Conservation (phyloP, 2,888 invertebrate genomes). For the Bombylius discolor region DNA sequence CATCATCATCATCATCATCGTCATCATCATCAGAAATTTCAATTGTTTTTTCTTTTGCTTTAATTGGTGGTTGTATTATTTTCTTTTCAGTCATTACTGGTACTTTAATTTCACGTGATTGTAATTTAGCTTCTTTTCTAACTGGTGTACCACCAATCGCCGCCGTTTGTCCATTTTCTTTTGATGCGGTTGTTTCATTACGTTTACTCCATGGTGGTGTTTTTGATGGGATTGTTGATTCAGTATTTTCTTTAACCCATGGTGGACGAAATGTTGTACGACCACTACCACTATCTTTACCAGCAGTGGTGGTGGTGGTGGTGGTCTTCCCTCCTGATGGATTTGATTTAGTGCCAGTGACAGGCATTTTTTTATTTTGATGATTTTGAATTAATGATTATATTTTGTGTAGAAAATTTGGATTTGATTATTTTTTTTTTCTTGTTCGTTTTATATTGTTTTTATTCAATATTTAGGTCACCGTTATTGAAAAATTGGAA, state of each 20-base stretch:
- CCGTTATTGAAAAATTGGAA: too few species aligned
- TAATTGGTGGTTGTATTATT: slow-evolving; percentile 18
- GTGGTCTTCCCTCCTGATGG: neutral
- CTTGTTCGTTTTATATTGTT: too few species aligned
- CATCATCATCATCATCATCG: too few species aligned
- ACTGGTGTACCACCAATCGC: slow-evolving; percentile 9
- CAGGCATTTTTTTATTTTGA: slow-evolving; percentile 24
- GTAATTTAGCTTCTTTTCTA: slow-evolving; percentile 19
- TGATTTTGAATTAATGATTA: too few species aligned
- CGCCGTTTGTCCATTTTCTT: slow-evolving; percentile 2
- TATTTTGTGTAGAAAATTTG: too few species aligned
- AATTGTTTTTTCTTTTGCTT: slow-evolving; percentile 11
- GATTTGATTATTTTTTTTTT: too few species aligned
- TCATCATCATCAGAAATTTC: slow-evolving; percentile 7
- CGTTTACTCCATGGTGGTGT: slow-evolving; percentile 39
- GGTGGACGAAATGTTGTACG: slow-evolving; percentile 55
- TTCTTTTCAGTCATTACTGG: slow-evolving; percentile 27
- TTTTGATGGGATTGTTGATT: slow-evolving; percentile 32
- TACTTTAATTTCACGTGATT: slow-evolving; percentile 32
- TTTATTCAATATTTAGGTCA: too few species aligned
- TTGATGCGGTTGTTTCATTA: slow-evolving; percentile 14
- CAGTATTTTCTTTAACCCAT: slow-evolving; percentile 52
- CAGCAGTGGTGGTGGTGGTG: too few species aligned
- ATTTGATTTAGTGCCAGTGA: slow-evolving; percentile 20
- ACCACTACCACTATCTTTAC: slow-evolving; percentile 26